These are phyloP conservation scores for Pagetopsis macropterus DNA, from an alignment of 2,797 vertebrate genomes.

Conservation along the genomic window DNA sequence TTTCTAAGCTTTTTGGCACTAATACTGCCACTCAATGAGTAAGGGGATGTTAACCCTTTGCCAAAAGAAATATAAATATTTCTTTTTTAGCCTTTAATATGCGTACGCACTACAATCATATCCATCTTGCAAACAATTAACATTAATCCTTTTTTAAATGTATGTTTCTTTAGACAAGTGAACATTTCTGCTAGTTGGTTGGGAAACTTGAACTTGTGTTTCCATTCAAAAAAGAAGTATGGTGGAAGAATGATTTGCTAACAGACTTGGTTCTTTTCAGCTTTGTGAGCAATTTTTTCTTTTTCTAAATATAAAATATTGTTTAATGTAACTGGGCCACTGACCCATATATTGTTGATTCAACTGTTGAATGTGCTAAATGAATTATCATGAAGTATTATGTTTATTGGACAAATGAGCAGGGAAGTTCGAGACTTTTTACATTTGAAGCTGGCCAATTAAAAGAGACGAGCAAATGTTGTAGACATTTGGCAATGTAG, in stretches of 20 bases:
- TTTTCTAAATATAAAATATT: constrained; percentile 14
- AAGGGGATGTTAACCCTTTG: neutral
- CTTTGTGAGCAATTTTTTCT: constrained; percentile 19
- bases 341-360: constrained; percentile 13
- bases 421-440: neutral
- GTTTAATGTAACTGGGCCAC: constrained; percentile 2
- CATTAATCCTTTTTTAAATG: neutral
- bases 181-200: neutral
- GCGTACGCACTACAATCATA: constrained; percentile 4
- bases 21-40: constrained; percentile 1
- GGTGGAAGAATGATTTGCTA: constrained; percentile 4
- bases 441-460: neutral
- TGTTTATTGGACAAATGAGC: neutral
- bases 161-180: neutral
- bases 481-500: too few species aligned
- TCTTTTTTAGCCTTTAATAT: constrained; percentile 12
- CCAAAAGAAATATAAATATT: constrained; percentile 24
- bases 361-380: constrained; percentile 1
- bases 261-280: constrained; percentile 2
- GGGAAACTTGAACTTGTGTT: constrained; percentile 8
- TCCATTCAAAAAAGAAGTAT: neutral
- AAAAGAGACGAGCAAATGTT: neutral
- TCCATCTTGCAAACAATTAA: constrained; percentile 5
- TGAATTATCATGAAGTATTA: constrained; percentile 3
- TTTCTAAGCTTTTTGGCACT: constrained; percentile 23